Evolutionary conservation across 2,113 vertebrate species (phyloP), one percentile per base, ranked within the genome.

Genomic region (Plotosus lineatus): DNA sequence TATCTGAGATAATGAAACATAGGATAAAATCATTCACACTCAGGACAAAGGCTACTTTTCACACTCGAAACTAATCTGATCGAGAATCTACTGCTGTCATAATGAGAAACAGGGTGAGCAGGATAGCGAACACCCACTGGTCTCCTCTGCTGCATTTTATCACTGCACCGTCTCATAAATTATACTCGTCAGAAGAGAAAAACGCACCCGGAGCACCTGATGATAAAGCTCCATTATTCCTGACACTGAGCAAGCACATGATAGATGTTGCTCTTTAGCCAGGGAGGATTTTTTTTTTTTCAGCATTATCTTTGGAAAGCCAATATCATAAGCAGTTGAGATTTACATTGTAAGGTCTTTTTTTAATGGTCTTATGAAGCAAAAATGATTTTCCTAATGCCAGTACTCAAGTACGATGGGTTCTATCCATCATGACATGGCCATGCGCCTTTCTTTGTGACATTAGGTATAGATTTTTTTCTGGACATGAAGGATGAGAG

Each of bases 261-360:
- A 92, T 89, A 88, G 90, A 92, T 92, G 89, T 82, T 55, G 86
- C 82, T 88, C 85, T 89, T 88, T 89, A 81, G 84, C 73, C 83
- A 78, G 84, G 87, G 87, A 90, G 90, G 89, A 92, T 89, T 90
- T 91, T 90, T 90, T 91, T 90, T 90, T 90, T 91, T 89, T 91
- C 87, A 69, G 85, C 86, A 91, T 91, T 90, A 90, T 91, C 90
- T 89, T 88, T 86, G 85, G 88, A 91, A 92, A 92, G 92, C 90
- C 91, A 92, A 92, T 93, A 92, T 91, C 28, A 55, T 84, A 68
- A 73, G 74, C 72, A 33, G 78, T 74, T 80, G 68, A 87, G 87
- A 91, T 90, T 82, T 61, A 90, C 86, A 85, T 90, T 84, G 84
- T 33, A n/a, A 80, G 33, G 84, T 86, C 84, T 89, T 33, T 51